Conservation (phyloP, 1,140 invertebrate genomes). For the Papilio glaucus region DNA sequence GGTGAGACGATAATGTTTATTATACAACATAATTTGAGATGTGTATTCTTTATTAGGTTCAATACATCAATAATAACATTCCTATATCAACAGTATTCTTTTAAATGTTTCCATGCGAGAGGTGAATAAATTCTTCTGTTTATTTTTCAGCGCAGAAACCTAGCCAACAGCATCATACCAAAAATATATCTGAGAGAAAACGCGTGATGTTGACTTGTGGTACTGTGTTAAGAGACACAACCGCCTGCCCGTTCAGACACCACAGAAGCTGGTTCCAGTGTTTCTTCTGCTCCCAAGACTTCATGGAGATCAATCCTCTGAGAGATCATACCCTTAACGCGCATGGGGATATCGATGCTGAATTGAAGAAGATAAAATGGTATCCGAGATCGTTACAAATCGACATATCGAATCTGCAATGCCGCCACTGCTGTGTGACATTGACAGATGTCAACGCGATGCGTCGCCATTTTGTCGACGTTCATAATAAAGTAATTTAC, state of each 20-base stretch:
- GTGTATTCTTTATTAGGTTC: no score
- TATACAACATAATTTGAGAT: no score
- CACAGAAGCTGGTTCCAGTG: constrained; percentile 77
- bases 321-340: constrained; percentile 51
- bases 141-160: not conserved
- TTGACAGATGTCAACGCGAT: constrained; percentile 65
- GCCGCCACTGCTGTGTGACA: constrained; percentile 58
- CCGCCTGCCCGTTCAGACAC: constrained; percentile 72
- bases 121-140: not conserved
- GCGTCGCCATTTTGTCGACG: constrained; percentile 59
- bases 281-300: constrained; percentile 70
- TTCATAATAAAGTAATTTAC: constrained; percentile 65
- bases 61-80: no score
- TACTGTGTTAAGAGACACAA: constrained; percentile 61
- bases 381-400: constrained; percentile 74
- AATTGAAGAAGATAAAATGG: constrained; percentile 71
- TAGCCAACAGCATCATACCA: constrained; percentile 31
- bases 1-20: no score
- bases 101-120: no score
- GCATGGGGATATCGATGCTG: constrained; percentile 57
- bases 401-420: constrained; percentile 72
- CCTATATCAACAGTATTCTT: no score
- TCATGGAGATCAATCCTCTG: constrained; percentile 65
- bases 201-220: constrained; percentile 63
- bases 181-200: constrained; percentile 67